phyloP scores from a whole-genome alignment of 2,113 vertebrate species.

The Crocuta crocuta region DNA sequence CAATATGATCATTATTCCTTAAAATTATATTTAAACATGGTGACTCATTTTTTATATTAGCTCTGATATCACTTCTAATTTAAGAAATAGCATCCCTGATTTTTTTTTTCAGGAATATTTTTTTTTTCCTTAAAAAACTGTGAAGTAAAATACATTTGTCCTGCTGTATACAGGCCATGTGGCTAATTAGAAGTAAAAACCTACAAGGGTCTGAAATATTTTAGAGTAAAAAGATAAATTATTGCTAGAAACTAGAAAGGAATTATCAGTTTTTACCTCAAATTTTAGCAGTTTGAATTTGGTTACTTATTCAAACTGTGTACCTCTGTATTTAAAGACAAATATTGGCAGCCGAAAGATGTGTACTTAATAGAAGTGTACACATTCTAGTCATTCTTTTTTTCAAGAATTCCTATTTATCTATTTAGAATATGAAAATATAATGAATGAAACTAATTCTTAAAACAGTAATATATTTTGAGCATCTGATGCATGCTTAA shows the following conservation, averaged over 20 bases:
- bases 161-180: neutral
- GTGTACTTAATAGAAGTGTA: neutral
- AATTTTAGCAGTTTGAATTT: neutral
- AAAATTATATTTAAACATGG: constrained; percentile 1
- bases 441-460: constrained; percentile 3
- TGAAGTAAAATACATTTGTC: neutral
- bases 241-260: neutral
- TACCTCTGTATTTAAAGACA: neutral
- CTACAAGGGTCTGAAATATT: neutral
- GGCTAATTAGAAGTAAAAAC: neutral
- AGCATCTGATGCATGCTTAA: neutral
- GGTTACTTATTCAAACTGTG: neutral
- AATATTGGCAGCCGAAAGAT: neutral
- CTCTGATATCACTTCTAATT: neutral
- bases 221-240: neutral
- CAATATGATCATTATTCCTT: neutral
- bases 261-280: neutral
- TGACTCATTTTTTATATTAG: neutral
- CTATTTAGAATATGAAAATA: neutral
- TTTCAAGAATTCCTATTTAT: neutral
- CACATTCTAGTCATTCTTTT: neutral
- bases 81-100: neutral
- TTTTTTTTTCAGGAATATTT: neutral
- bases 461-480: neutral
- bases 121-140: neutral